Percentiles rank a stretch among this genome's conserved stretches.
phyloP scores from a whole-genome alignment of 2,888 invertebrate species.

The Villa cingulata region DNA sequence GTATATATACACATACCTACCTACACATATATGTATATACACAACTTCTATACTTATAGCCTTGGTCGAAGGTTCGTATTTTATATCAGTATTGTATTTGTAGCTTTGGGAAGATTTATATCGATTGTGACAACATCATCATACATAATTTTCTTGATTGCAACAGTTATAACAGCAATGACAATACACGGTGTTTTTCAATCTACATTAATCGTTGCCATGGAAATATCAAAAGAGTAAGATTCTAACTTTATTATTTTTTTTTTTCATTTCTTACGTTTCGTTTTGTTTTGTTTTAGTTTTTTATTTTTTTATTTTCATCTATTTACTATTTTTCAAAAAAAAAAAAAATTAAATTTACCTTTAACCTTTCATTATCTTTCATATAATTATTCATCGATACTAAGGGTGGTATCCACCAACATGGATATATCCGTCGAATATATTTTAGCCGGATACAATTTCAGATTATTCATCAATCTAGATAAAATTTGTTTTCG shows the following conservation, averaged over 20 bases:
- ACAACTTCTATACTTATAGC: slow-evolving; percentile 28
- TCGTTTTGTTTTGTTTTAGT: too few relatives aligned
- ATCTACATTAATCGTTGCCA: slow-evolving; percentile 39
- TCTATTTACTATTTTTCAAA: too few relatives aligned
- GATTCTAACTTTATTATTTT: slow-evolving; percentile 15
- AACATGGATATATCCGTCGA: too few relatives aligned
- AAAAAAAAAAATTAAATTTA: too few relatives aligned
- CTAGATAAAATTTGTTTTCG: too few relatives aligned
- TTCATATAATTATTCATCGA: too few relatives aligned
- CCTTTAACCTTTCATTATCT: too few relatives aligned
- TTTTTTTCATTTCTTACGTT: too few relatives aligned
- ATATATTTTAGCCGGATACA: too few relatives aligned
- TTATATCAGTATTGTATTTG: slow-evolving; percentile 35
- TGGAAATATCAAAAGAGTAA: slow-evolving; percentile 41
- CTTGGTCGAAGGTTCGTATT: slow-evolving; percentile 39
- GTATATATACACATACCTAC: not conserved
- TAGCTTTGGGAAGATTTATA: slow-evolving; percentile 35
- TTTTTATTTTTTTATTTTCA: too few relatives aligned
- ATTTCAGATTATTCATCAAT: too few relatives aligned
- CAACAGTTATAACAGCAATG: slow-evolving; percentile 35
- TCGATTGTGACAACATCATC: slow-evolving; percentile 33
- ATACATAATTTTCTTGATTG: slow-evolving; percentile 35
- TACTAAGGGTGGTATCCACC: too few relatives aligned
- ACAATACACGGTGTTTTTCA: slow-evolving; percentile 38
- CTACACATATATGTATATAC: not conserved